Conservation (phyloP, 1,140 invertebrate genomes). For the Leguminivora glycinivorella region DNA sequence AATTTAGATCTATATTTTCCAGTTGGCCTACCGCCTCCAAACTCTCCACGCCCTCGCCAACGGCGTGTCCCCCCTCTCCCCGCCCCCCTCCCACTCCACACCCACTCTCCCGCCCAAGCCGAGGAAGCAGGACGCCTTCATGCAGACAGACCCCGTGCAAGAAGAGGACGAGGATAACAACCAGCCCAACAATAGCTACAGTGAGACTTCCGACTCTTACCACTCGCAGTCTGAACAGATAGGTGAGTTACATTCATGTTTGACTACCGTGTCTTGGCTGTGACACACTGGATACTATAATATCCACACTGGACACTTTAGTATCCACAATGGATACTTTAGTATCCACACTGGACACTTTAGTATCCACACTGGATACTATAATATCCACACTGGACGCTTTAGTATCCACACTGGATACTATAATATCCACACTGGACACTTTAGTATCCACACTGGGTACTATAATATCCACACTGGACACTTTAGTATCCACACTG, state of each 20-base stretch:
- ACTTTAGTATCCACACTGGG: no score
- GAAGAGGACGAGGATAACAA: conserved; percentile 58
- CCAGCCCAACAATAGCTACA: conserved; percentile 49
- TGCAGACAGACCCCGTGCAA: conserved; percentile 68
- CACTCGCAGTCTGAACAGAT: conserved; percentile 18
- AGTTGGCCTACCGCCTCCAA: conserved; percentile 58
- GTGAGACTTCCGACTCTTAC: conserved; percentile 46
- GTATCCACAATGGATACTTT: no score
- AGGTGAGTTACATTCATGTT: background rate
- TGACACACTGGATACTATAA: no score
- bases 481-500: no score
- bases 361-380: no score
- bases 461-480: no score
- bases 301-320: no score
- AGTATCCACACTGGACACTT: no score
- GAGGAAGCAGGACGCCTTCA: conserved; percentile 67
- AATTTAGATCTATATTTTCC: conserved; percentile 31
- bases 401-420: no score
- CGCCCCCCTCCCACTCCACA: background rate
- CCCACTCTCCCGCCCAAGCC: background rate
- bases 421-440: no score
- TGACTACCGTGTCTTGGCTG: no score
- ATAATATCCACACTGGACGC: no score
- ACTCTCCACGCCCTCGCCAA: conserved; percentile 45
- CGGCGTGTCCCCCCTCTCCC: conserved; percentile 41